Evolutionary conservation across 92 coral and sea anemone genomes (phyloP).

Genomic region (Paragorgia papillata): DNA sequence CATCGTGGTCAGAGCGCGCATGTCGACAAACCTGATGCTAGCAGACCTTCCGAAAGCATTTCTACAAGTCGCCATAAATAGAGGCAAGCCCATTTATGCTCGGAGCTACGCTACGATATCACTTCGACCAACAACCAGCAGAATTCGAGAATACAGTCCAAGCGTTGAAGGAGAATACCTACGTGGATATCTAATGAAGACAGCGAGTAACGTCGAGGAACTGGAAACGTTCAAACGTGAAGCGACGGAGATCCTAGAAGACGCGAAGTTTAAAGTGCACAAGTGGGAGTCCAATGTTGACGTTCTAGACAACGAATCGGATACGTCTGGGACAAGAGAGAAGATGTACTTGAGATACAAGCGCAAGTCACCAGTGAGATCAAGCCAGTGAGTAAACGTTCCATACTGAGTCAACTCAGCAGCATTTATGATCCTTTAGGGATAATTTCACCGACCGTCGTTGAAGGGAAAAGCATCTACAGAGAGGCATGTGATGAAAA

Average conservation of each 20-base stretch:
- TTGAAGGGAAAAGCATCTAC: too few relatives aligned
- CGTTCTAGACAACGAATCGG: conserved; percentile 25
- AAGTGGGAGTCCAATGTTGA: conserved; percentile 49
- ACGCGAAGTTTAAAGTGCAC: conserved; percentile 40
- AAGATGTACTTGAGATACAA: conserved; percentile 30
- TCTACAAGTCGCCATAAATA: not conserved
- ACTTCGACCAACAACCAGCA: not conserved
- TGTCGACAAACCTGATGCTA: not conserved
- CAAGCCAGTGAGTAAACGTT: too few relatives aligned
- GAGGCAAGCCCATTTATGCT: conserved; percentile 12
- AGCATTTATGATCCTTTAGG: too few relatives aligned
- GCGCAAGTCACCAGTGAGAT: too few relatives aligned
- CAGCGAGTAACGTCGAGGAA: conserved; percentile 21
- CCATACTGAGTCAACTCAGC: too few relatives aligned
- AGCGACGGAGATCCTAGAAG: conserved; percentile 35
- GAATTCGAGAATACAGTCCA: conserved; percentile 3
- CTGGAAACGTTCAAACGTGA: conserved; percentile 48
- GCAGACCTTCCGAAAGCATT: conserved; percentile 8
- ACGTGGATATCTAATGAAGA: conserved; percentile 40
- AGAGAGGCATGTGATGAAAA: too few relatives aligned
- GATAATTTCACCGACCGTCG: too few relatives aligned
- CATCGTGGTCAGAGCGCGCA: conserved; percentile 10
- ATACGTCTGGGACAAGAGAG: conserved; percentile 26
- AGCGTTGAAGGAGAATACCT: conserved; percentile 5
- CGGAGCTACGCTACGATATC: not conserved